A percentile compares a stretch with the other conserved stretches of the same genome.
Conservation (phyloP, 2,888 invertebrate species). For the Alcis repandata region DNA sequence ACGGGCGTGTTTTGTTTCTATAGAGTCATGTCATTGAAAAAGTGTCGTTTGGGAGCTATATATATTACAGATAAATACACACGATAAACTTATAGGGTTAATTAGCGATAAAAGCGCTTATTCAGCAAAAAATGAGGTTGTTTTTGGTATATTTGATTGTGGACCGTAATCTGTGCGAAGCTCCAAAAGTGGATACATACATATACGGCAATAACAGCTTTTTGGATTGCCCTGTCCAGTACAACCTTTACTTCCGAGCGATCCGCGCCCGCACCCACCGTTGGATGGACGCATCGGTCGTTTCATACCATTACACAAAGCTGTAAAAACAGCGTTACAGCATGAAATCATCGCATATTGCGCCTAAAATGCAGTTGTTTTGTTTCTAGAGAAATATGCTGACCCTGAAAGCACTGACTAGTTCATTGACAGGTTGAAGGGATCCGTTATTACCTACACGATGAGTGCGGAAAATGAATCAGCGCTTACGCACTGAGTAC, state of each 20-base stretch:
- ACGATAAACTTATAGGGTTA: too few species aligned
- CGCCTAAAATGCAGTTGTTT: slow-evolving; percentile 13
- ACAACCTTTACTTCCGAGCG: too few species aligned
- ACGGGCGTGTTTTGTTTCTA: slow-evolving; percentile 18
- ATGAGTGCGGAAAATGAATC: slow-evolving; percentile 54
- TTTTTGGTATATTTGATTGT: too few species aligned
- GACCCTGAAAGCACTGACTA: slow-evolving; percentile 43
- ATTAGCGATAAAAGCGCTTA: too few species aligned
- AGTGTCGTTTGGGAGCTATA: too few species aligned
- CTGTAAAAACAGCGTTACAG: background rate
- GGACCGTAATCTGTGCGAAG: too few species aligned
- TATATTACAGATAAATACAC: too few species aligned
- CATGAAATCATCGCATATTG: slow-evolving; percentile 1
- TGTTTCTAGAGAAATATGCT: slow-evolving; percentile 35
- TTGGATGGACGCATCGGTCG: too few species aligned
- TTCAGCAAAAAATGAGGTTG: too few species aligned
- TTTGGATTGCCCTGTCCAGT: background rate
- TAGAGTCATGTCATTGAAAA: slow-evolving; percentile 3
- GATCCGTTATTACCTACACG: slow-evolving; percentile 41
- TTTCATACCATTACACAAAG: too few species aligned
- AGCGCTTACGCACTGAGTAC: slow-evolving; percentile 60
- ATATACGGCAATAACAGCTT: slow-evolving; percentile 1
- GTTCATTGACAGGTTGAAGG: slow-evolving; percentile 41
- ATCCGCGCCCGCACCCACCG: too few species aligned
- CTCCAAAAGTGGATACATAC: too few species aligned